Evolutionary conservation across 1,140 invertebrate species (phyloP).

Genomic region (Centruroides vittatus): DNA sequence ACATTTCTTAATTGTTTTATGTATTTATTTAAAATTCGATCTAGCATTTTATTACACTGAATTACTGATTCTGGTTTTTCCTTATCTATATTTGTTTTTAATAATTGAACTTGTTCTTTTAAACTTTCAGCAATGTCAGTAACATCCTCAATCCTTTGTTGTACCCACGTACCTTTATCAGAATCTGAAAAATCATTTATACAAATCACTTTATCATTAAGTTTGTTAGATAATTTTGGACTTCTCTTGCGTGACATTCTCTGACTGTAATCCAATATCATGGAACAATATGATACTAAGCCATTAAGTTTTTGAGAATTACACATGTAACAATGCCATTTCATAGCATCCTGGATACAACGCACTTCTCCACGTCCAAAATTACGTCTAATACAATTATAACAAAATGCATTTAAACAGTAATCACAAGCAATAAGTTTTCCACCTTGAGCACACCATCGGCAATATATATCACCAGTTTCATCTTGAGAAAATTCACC

Average conservation of each 20-base stretch:
- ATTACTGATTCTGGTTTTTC: too few species aligned
- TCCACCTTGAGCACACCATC: slow-evolving; percentile 78
- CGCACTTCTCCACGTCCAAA: slow-evolving; percentile 50
- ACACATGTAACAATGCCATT: slow-evolving; percentile 74
- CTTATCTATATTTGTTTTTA: too few species aligned
- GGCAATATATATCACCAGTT: slow-evolving; percentile 73
- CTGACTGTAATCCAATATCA: slow-evolving; percentile 4
- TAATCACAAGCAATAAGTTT: slow-evolving; percentile 66
- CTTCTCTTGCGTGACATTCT: neutral
- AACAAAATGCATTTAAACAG: slow-evolving; percentile 48
- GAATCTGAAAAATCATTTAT: too few species aligned
- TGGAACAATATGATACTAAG: slow-evolving; percentile 39
- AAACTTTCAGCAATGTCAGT: too few species aligned
- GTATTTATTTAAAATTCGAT: too few species aligned
- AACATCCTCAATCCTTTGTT: too few species aligned
- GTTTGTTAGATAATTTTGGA: too few species aligned
- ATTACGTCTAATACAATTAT: slow-evolving; percentile 65
- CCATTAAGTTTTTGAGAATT: slow-evolving; percentile 49
- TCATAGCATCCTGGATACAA: slow-evolving; percentile 50
- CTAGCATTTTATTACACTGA: too few species aligned
- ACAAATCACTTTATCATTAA: too few species aligned
- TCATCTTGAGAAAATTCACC: slow-evolving; percentile 63
- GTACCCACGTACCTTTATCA: too few species aligned
- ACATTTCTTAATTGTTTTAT: too few species aligned
- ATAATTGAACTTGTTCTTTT: too few species aligned